phyloP scores from a whole-genome alignment of 1,140 invertebrate species.

The Latrodectus geometricus region DNA sequence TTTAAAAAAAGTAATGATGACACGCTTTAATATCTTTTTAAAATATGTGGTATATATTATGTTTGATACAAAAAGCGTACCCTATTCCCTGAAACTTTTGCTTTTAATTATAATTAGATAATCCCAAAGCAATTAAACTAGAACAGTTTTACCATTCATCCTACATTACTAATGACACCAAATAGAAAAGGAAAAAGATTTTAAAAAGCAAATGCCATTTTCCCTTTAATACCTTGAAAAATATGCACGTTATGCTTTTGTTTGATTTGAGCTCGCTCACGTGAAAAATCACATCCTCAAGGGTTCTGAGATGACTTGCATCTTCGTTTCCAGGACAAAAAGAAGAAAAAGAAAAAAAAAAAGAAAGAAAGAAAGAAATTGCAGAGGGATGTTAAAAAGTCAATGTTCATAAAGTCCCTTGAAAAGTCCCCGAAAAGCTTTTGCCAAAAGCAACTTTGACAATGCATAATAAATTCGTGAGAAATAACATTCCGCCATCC shows the following conservation, averaged over 20 bases:
- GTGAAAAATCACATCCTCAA: neutral
- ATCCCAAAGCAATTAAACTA: too few species aligned
- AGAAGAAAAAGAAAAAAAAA: neutral
- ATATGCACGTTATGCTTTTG: neutral
- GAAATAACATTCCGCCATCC: conserved; percentile 26
- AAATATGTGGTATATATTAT: too few species aligned
- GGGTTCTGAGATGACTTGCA: neutral
- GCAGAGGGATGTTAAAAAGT: conserved; percentile 31
- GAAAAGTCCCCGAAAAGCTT: conserved; percentile 1
- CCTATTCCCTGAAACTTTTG: too few species aligned
- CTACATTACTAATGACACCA: too few species aligned
- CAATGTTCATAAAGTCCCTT: conserved; percentile 16
- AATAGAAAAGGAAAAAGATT: too few species aligned
- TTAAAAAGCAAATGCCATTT: too few species aligned
- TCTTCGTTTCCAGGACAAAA: neutral
- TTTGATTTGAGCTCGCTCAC: neutral
- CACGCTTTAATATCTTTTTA: too few species aligned
- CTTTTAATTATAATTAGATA: too few species aligned
- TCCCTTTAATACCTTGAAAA: too few species aligned
- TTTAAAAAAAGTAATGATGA: too few species aligned
- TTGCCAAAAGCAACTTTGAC: neutral
- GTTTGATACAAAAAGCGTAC: too few species aligned
- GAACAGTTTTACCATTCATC: too few species aligned
- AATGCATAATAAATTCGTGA: conserved; percentile 51
- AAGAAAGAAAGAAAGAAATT: neutral